phyloP scores from a whole-genome alignment of 2,888 invertebrate species.

The Chrysina gloriosa region DNA sequence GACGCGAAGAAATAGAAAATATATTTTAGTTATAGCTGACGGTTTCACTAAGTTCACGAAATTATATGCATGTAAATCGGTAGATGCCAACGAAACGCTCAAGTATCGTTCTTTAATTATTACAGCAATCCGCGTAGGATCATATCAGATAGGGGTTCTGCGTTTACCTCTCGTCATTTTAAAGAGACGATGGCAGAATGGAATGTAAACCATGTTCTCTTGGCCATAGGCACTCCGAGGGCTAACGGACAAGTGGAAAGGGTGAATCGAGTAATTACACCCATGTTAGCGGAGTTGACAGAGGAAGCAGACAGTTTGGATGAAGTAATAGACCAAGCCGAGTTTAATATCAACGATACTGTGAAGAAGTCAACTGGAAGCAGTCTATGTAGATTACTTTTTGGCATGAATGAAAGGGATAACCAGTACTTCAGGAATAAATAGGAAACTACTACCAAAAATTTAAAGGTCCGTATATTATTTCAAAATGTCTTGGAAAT shows the following conservation, averaged over 20 bases:
- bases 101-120: constrained; percentile 46
- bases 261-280: too few relatives aligned
- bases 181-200: constrained; percentile 45
- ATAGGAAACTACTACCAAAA: constrained; percentile 50
- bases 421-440: constrained; percentile 43
- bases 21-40: constrained; percentile 53
- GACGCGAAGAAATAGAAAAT: constrained; percentile 27
- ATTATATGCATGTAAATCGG: constrained; percentile 48
- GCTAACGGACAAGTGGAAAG: constrained; percentile 55
- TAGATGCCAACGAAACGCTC: constrained; percentile 45
- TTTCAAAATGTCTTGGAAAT: neutral
- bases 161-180: constrained; percentile 52
- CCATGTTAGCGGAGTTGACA: neutral
- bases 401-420: constrained; percentile 37
- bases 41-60: constrained; percentile 52
- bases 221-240: constrained; percentile 51
- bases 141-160: constrained; percentile 52
- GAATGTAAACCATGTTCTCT: constrained; percentile 49
- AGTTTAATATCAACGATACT: constrained; percentile 48
- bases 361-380: constrained; percentile 33
- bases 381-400: constrained; percentile 32
- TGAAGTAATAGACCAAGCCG: constrained; percentile 38
- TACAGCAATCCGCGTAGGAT: constrained; percentile 49
- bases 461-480: constrained; percentile 49
- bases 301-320: constrained; percentile 47